phyloP scores from a whole-genome alignment of 2,888 invertebrate species.

The Lottia scabra region DNA sequence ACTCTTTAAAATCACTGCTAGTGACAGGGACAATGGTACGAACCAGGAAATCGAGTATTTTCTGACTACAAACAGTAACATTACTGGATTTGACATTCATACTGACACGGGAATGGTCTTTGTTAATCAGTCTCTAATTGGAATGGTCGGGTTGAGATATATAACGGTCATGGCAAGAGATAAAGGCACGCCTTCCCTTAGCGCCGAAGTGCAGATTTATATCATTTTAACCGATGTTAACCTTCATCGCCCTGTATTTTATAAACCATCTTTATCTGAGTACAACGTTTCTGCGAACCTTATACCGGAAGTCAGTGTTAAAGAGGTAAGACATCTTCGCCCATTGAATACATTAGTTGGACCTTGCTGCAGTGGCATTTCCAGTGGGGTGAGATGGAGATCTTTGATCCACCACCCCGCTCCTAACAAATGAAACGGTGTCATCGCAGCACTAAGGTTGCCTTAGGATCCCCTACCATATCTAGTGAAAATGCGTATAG shows the following conservation, averaged over 20 bases:
- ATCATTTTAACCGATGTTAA: constrained; percentile 93
- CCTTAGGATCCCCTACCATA: too few relatives aligned
- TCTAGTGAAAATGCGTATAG: too few relatives aligned
- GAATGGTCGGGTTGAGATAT: constrained; percentile 65
- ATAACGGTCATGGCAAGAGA: constrained; percentile 44
- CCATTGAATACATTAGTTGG: too few relatives aligned
- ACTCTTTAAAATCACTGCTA: constrained; percentile 44
- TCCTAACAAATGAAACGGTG: too few relatives aligned
- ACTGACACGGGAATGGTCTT: constrained; percentile 81
- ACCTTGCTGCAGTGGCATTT: too few relatives aligned
- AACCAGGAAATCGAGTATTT: constrained; percentile 46
- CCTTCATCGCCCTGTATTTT: constrained; percentile 81
- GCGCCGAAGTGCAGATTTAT: constrained; percentile 29
- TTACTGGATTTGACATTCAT: constrained; percentile 91
- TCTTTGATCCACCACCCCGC: too few relatives aligned
- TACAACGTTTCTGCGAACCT: constrained; percentile 8
- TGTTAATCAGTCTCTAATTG: constrained; percentile 88
- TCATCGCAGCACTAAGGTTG: too few relatives aligned
- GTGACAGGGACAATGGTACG: constrained; percentile 44
- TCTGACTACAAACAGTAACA: constrained; percentile 71
- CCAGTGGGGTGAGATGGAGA: too few relatives aligned
- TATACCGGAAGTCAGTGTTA: constrained; percentile 23
- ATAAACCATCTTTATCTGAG: constrained; percentile 18
- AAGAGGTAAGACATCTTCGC: constrained; percentile 22
- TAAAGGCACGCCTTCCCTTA: constrained; percentile 35